phyloP scores from a whole-genome alignment of 2,113 vertebrate species.

The Solenodon paradoxus region DNA sequence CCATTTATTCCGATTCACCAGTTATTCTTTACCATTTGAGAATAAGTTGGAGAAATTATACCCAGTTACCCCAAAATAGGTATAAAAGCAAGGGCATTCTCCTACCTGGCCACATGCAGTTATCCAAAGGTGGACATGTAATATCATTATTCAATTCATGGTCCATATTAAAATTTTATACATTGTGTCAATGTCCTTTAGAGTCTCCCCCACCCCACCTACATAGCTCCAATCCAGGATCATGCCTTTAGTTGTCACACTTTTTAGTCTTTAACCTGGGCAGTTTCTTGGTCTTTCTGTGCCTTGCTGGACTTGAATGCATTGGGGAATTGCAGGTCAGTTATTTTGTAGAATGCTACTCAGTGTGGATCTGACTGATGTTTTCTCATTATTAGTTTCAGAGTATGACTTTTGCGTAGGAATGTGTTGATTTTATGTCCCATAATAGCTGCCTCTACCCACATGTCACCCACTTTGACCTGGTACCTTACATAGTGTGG shows the following conservation, averaged over 20 bases:
- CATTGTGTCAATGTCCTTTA: not conserved
- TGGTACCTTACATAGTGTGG: not conserved
- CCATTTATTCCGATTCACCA: not conserved
- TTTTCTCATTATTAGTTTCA: conserved; percentile 14
- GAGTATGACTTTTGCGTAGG: not conserved
- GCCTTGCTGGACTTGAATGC: not conserved
- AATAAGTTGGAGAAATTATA: not conserved
- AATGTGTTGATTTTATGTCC: conserved; percentile 36
- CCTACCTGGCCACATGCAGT: not conserved
- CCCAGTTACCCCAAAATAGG: not conserved
- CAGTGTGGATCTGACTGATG: not conserved
- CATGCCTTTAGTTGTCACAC: not conserved
- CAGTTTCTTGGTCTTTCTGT: not conserved
- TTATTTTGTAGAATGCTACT: not conserved
- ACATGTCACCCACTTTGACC: not conserved
- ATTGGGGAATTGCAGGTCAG: conserved; percentile 39
- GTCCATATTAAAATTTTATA: not conserved
- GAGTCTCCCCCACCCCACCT: not conserved
- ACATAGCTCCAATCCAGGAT: not conserved
- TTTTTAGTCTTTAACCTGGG: not conserved
- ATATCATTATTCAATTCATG: not conserved
- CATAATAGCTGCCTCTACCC: not conserved
- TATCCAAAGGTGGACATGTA: not conserved
- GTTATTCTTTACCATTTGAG: not conserved
- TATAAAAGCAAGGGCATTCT: conserved; percentile 15